Conservation (phyloP, 2,113 vertebrate species). For the Psephotus haematonotus region DNA sequence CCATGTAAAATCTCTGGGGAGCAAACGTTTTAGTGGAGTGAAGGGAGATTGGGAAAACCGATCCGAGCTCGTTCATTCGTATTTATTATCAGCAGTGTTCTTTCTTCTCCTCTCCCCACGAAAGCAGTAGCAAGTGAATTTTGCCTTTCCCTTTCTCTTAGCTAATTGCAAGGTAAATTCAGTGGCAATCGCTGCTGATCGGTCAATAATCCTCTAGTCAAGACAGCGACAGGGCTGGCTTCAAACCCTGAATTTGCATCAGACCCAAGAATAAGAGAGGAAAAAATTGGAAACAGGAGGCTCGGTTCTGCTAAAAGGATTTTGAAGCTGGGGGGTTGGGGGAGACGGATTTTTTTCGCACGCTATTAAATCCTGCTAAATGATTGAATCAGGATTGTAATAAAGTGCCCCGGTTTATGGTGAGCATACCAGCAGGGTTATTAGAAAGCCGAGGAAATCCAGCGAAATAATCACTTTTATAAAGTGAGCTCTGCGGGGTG, state of each 20-base stretch:
- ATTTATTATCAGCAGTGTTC: neutral
- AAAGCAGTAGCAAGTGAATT: neutral
- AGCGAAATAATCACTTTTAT: conserved; percentile 63
- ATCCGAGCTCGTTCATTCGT: neutral
- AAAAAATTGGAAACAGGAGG: conserved; percentile 66
- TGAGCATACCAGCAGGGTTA: conserved; percentile 39
- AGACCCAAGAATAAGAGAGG: conserved; percentile 25
- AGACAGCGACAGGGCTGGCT: neutral
- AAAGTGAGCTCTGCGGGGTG: conserved; percentile 57
- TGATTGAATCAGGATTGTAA: conserved; percentile 57
- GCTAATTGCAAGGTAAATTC: neutral
- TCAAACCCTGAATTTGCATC: neutral
- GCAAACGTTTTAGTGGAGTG: neutral
- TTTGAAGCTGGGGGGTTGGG: neutral
- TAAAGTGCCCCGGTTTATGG: conserved; percentile 28
- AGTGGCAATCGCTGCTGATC: neutral
- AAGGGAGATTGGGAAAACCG: neutral
- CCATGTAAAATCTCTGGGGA: neutral
- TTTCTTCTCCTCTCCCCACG: neutral
- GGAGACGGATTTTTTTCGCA: conserved; percentile 42
- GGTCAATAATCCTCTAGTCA: neutral
- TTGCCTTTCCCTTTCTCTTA: neutral
- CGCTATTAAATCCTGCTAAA: conserved; percentile 66
- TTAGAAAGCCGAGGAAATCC: conserved; percentile 59
- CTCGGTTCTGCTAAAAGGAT: neutral